Evolutionary conservation across 1,140 invertebrate genomes (phyloP), one percentile per base, ranked within the genome.

Genomic region (Spodoptera frugiperda): DNA sequence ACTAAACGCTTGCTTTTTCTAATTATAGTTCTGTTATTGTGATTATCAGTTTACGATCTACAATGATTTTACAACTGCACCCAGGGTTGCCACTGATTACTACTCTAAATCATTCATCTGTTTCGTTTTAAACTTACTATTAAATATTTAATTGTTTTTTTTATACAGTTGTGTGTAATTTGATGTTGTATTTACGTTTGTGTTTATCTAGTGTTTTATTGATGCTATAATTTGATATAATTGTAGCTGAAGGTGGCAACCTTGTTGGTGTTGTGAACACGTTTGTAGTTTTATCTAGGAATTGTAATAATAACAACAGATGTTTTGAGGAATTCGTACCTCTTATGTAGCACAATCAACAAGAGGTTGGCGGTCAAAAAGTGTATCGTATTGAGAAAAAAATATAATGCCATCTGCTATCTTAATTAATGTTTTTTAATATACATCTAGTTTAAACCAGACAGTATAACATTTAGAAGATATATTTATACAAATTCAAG

Each of bases 21-120:
- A 78, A 72, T 78, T 72, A 78, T 78, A 78, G 57, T n/a, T 54
- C 68, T 65, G 49, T 76, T 71, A 54, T 65, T 51, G 46, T 73
- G 68, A 73, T 78, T 54, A 65, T 72, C 49, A 49, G 57, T 72
- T 78, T 73, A 78, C 51, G 68, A 72, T 78, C 76, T 61, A 54
- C 48, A 54, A 65, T 59, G 71, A 39, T 61, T 73, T 59, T 71
- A 55, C 74, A 72, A 59, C 71, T 67, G 68, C 12, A 55, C n/a
- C n/a, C 76, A 73, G 68, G 57, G 57, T 17, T 78, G 71, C 19
- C 71, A 11, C 14, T 48, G 8, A 19, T 61, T 71, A 49, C 3
- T 61, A 61, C 21, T 15, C 44, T 12, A 17, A 30, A 55, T 17
- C 51, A 33, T 55, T 70, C 53, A 72, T 33, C 39, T 61, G 44